phyloP scores from a whole-genome alignment of 2,888 invertebrate species.

The Adelognathus sp. region DNA sequence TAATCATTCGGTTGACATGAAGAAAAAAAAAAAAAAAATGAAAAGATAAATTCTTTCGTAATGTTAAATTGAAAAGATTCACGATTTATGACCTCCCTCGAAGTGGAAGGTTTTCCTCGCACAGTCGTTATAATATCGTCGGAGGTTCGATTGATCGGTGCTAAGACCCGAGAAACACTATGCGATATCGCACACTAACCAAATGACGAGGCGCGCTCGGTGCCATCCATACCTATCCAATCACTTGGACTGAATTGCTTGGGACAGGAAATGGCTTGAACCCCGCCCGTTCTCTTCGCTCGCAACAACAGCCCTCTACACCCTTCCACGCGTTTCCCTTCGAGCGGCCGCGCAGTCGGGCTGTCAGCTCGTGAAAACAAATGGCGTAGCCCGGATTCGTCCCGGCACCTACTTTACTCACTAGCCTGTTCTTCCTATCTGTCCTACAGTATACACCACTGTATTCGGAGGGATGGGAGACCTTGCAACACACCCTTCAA shows the following conservation, averaged over 20 bases:
- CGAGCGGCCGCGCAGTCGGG: constrained; percentile 4
- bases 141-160: background rate
- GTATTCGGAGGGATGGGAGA: background rate
- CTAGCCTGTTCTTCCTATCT: constrained; percentile 6
- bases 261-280: constrained; percentile 72
- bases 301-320: constrained; percentile 21
- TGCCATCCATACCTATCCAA: constrained; percentile 69
- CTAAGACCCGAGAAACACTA: constrained; percentile 33
- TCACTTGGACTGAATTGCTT: constrained; percentile 76
- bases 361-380: constrained; percentile 68
- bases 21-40: background rate
- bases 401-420: constrained; percentile 57
- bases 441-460: background rate
- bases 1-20: background rate
- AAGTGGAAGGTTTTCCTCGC: background rate
- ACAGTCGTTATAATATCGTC: background rate
- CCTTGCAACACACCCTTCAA: constrained; percentile 36
- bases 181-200: constrained; percentile 55
- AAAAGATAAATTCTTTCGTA: no score
- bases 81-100: background rate
- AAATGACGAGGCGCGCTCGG: constrained; percentile 21
- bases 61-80: background rate
- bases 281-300: constrained; percentile 29
- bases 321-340: background rate
- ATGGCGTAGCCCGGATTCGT: constrained; percentile 64